Base-by-base conservation (phyloP, 2,113 vertebrate genomes). In the Nesogale talazaci region DNA sequence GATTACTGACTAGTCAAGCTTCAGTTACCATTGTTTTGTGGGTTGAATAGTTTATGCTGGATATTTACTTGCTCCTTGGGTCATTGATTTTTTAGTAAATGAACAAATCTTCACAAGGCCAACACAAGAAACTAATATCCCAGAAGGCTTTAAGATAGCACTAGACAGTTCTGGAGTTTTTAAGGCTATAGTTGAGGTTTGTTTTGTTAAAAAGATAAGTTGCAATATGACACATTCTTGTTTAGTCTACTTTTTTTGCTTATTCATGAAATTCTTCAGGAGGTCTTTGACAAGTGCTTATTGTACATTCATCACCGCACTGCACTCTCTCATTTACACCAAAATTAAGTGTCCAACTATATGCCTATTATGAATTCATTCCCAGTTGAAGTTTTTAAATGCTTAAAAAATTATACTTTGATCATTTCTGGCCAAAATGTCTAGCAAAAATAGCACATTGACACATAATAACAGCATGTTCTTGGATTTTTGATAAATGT, bases 401-500 rank as follows among this genome's bases (percentile, higher is more conserved):
- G 40, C 46, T 91, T 93, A 89, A 72, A 61, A 90, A 89, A 92
- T 89, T 80, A 25, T 84, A 70, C 17, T 94, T 93, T 92, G 93
- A 95, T 92, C n/a, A 70, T 67, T 88, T 83, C 63, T 77, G 80
- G n/a, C 74, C 23, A 82, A 72, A 76, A 76, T 59, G 77, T 89
- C 93, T 88, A 80, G 42, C 59, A 90, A 94, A 95, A 94, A 70
- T 75, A 89, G 25, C 89, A 57, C 46, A 89, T 90, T 93, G 89
- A 93, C 34, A 87, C 61, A 92, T 52, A 83, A 36, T 61, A 23
- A 92, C 80, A 95, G 63, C 40, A 76, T 92, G 63, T 95, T 89
- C 46, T 81, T 85, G 86, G 83, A 79, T 79, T 94, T 52, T 96
- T 92, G 74, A 92, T 93, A 91, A 93, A 94, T 93, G 40, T 77